phyloP scores from a whole-genome alignment of 2,888 invertebrate genomes.

The Cephalotes varians region DNA sequence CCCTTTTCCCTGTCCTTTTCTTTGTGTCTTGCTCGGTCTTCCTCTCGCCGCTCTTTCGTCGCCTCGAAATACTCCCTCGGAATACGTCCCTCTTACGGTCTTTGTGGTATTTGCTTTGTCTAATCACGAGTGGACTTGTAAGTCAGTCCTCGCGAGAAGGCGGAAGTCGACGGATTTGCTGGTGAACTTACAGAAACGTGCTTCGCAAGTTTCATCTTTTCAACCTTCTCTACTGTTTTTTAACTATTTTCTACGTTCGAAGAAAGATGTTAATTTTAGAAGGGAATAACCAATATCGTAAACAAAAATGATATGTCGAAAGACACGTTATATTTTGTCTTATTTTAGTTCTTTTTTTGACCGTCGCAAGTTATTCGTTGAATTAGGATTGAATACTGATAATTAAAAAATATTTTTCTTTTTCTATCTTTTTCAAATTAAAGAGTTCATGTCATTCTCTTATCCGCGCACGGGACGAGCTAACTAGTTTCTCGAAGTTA shows the following conservation, averaged over 20 bases:
- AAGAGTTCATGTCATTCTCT: slow-evolving; percentile 11
- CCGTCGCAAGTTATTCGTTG: background rate
- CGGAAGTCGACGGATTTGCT: slow-evolving; percentile 45
- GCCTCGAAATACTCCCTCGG: slow-evolving; percentile 19
- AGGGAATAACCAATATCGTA: background rate
- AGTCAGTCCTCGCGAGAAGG: slow-evolving; percentile 37
- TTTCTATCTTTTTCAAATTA: background rate
- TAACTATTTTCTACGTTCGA: background rate
- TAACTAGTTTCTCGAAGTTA: slow-evolving; percentile 47
- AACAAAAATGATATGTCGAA: background rate
- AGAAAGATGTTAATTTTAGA: background rate
- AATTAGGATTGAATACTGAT: background rate
- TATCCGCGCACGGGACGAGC: background rate
- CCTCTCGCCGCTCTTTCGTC: slow-evolving; percentile 39
- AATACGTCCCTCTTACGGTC: slow-evolving; percentile 29
- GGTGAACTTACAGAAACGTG: slow-evolving; percentile 45
- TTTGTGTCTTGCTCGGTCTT: slow-evolving; percentile 53
- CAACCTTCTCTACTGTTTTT: slow-evolving; percentile 4
- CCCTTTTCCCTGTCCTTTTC: slow-evolving; percentile 49
- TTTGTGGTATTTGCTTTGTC: slow-evolving; percentile 55
- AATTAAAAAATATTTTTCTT: background rate
- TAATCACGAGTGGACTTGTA: slow-evolving; percentile 51
- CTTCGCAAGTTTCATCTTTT: slow-evolving; percentile 21
- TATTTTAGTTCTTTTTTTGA: background rate
- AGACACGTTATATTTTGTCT: background rate